Evolutionary conservation across 23 tunicate species (phyloP).

Genomic region (Aplidium turbinatum): DNA sequence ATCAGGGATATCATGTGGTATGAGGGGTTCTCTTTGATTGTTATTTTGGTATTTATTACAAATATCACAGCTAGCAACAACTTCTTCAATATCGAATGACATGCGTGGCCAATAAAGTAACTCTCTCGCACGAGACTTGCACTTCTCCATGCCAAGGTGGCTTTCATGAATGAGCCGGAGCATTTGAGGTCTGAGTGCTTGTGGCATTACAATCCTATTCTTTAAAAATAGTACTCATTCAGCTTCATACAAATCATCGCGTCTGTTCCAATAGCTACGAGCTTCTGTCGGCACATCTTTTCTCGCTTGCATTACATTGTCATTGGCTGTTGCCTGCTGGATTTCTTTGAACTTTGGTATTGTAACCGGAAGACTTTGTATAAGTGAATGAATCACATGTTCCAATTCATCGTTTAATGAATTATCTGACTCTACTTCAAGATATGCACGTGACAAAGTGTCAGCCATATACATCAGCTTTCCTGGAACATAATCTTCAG

Average conservation of each 20-base stretch:
- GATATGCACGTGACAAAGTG: slow-evolving; percentile 42
- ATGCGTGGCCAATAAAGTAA: slow-evolving; percentile 35
- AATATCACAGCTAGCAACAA: background rate
- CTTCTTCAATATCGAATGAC: slow-evolving; percentile 12
- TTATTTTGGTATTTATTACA: slow-evolving; percentile 6
- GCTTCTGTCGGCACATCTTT: slow-evolving; percentile 7
- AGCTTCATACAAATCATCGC: slow-evolving; percentile 24
- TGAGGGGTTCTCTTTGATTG: slow-evolving; percentile 29
- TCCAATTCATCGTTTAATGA: background rate
- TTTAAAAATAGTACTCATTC: slow-evolving; percentile 32
- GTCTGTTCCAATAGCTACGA: slow-evolving; percentile 19
- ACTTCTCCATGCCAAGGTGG: slow-evolving; percentile 49
- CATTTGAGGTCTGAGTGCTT: slow-evolving; percentile 1
- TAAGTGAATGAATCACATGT: slow-evolving; percentile 5
- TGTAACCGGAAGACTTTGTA: background rate
- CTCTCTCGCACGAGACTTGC: slow-evolving; percentile 33
- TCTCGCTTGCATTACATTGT: background rate
- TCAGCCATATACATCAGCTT: slow-evolving; percentile 46
- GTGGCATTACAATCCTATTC: slow-evolving; percentile 17
- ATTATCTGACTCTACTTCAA: slow-evolving; percentile 13
- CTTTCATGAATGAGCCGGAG: slow-evolving; percentile 22
- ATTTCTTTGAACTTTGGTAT: slow-evolving; percentile 10
- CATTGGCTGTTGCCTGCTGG: background rate
- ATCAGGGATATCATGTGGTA: slow-evolving; percentile 31
- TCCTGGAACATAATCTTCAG: slow-evolving; percentile 24